Evolutionary conservation across 1,140 invertebrate genomes (phyloP).

Genomic region (Nixonia krombeini): DNA sequence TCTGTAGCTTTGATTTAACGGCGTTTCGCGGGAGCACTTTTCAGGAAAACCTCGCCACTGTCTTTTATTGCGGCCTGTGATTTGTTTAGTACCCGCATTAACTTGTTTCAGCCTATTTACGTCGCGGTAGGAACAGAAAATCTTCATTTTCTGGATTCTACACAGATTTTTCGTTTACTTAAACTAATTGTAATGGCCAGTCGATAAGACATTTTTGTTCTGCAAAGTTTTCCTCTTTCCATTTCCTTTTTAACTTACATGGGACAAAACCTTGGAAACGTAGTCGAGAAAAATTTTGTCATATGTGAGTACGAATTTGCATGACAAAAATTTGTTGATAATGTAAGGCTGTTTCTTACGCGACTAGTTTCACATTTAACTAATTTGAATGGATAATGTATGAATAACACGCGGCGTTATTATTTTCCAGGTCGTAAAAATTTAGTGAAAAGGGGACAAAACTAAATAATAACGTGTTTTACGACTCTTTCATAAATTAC

Average conservation of each 20-base stretch:
- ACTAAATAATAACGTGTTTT: constrained; percentile 17
- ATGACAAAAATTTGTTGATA: too few relatives aligned
- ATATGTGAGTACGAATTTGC: too few relatives aligned
- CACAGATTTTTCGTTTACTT: too few relatives aligned
- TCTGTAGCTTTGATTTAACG: background rate
- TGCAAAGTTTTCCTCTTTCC: too few relatives aligned
- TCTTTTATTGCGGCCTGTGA: constrained; percentile 19
- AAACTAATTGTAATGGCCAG: too few relatives aligned
- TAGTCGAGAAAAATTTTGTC: too few relatives aligned
- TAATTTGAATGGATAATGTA: constrained; percentile 13
- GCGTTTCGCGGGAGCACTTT: background rate
- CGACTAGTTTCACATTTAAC: background rate
- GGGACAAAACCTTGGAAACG: background rate
- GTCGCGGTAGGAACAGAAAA: too few relatives aligned
- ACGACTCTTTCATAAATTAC: constrained; percentile 12
- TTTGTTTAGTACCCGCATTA: too few relatives aligned
- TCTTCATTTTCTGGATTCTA: too few relatives aligned
- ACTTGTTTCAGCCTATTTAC: background rate
- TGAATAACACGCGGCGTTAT: background rate
- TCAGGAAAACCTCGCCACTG: constrained; percentile 10
- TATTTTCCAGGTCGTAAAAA: constrained; percentile 1
- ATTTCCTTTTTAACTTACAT: too few relatives aligned
- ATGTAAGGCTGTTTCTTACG: background rate
- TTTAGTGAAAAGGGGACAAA: constrained; percentile 12
- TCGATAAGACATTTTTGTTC: too few relatives aligned